Evolutionary conservation across 2,797 vertebrate species (phyloP).

Genomic region (Epinephelus coioides): DNA sequence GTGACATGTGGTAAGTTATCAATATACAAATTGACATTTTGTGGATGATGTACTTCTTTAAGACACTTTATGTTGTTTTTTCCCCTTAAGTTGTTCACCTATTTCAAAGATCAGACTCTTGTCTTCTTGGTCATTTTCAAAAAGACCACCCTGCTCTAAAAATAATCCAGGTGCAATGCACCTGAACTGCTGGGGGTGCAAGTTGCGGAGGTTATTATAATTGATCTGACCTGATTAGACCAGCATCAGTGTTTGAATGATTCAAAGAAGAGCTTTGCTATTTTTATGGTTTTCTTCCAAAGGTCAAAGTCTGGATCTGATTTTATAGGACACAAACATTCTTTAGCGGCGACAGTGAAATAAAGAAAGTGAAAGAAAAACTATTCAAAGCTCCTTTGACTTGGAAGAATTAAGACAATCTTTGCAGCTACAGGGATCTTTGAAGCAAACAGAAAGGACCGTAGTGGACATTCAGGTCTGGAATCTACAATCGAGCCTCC

Average conservation of each 20-base stretch:
- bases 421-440: neutral
- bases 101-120: neutral
- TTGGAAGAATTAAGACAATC: too few relatives aligned
- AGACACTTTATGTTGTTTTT: neutral
- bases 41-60: too few relatives aligned
- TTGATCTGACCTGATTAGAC: neutral
- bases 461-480: rapidly evolving
- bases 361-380: constrained; percentile 16
- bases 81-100: neutral
- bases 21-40: too few relatives aligned
- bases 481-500: neutral
- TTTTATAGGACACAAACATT: neutral
- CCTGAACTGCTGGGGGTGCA: neutral
- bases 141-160: neutral
- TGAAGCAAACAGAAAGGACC: neutral
- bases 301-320: neutral
- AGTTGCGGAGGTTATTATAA: neutral
- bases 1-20: too few relatives aligned
- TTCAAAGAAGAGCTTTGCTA: neutral
- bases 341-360: neutral
- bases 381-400: rapidly evolving
- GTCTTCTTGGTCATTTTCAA: neutral
- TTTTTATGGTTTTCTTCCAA: constrained; percentile 16
- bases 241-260: neutral
- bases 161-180: neutral